Base-by-base conservation (phyloP, 2,113 vertebrate species). In the Sinosuthora webbiana region DNA sequence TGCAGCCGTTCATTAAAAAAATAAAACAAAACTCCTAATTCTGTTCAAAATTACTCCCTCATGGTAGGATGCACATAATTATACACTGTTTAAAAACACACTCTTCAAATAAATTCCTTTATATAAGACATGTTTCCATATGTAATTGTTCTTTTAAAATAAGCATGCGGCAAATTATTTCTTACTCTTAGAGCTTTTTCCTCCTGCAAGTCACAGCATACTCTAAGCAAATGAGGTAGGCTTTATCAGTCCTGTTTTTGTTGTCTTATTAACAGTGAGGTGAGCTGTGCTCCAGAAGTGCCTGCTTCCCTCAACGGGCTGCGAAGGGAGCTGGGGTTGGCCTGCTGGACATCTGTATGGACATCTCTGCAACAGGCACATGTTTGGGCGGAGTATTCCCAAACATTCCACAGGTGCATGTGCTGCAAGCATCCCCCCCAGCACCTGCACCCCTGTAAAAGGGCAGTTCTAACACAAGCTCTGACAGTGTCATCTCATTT, bases 1-100 rank as follows among this genome's bases (percentile, higher is more conserved):
- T 97, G 93, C 94, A 96, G 88, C 56, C 64, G 52, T 94, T 97
- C 92, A 91, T 93, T 96, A 77, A 83, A 95, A 97, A 97, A 95
- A 84, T 93, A 97, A 96, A 92, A 67, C 59, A 88, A 86, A 93
- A 80, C 23, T 80, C 59, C 90, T 95, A 97, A 97, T 93, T 92
- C 62, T 64, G 81, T 87, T 97, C 89, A 93, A 95, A 97, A 97
- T 95, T 94, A 97, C 96, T 94, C 85, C 89, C 96, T 91, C 53
- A 92, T n/a, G 39, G 71, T 44, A 69, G 91, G 76, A 97, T 94
- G 93, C 71, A 93, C 84, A 87, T 90, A 96, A 95, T 95, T 93
- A 95, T 28, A 70, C 33, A 85, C 60, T 90, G 74, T 83, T 96
- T 87, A 76, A 70, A 94, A 95, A 84, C 82, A 90, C 4, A 63